phyloP scores from a whole-genome alignment of 2,888 invertebrate species.

The Dione vanillae region DNA sequence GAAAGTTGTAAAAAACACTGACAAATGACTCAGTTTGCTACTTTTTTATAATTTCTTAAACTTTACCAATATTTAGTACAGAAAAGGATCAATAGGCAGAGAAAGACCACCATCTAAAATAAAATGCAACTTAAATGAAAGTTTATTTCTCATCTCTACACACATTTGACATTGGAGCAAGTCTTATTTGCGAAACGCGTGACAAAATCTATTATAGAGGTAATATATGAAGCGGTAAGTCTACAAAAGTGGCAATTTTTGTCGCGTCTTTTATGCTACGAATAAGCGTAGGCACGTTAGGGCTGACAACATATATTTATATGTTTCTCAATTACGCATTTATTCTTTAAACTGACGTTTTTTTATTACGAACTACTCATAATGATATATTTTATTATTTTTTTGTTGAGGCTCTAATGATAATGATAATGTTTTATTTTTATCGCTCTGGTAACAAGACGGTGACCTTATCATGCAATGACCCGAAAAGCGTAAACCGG shows the following conservation, averaged over 20 bases:
- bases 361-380: background rate
- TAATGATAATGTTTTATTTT: too few relatives aligned
- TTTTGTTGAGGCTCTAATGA: too few relatives aligned
- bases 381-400: too few relatives aligned
- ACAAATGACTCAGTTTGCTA: too few relatives aligned
- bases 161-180: background rate
- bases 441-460: too few relatives aligned
- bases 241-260: constrained; percentile 38
- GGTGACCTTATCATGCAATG: too few relatives aligned
- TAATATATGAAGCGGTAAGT: constrained; percentile 18
- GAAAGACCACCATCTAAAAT: background rate
- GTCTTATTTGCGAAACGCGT: constrained; percentile 1
- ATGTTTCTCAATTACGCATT: background rate
- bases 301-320: background rate
- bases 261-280: constrained; percentile 33
- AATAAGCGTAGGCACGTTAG: constrained; percentile 24
- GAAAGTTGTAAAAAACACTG: too few relatives aligned
- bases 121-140: background rate
- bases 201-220: constrained; percentile 25
- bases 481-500: too few relatives aligned
- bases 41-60: too few relatives aligned
- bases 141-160: constrained; percentile 1
- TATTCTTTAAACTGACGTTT: background rate
- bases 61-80: too few relatives aligned
- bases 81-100: too few relatives aligned